These are phyloP conservation scores for Esperia sulphurella DNA, from an alignment of 2,888 invertebrate genomes.

Conservation along the genomic window DNA sequence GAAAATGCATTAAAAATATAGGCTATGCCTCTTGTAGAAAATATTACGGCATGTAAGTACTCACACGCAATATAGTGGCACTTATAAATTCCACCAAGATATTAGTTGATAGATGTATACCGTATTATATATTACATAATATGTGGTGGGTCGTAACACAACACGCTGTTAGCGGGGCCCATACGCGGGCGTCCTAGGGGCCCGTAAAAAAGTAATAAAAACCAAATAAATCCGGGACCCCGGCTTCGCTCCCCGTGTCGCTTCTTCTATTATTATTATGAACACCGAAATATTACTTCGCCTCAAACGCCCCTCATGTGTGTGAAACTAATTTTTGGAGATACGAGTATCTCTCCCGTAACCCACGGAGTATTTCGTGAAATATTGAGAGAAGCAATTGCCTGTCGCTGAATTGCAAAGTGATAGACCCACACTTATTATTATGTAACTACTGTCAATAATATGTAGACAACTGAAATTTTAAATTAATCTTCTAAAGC, in stretches of 20 bases:
- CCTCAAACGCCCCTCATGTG: constrained; percentile 20
- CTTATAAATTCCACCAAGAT: not conserved
- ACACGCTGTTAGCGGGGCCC: constrained; percentile 43
- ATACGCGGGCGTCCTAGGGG: constrained; percentile 41
- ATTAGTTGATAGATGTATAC: not conserved
- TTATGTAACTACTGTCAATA: too few species aligned
- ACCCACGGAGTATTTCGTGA: not conserved
- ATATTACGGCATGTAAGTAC: too few species aligned
- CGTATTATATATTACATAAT: constrained; percentile 4
- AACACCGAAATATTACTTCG: constrained; percentile 66
- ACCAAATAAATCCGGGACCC: constrained; percentile 66
- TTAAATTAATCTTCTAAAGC: too few species aligned
- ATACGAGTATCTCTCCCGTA: constrained; percentile 21
- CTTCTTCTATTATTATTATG: constrained; percentile 65
- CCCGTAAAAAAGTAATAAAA: constrained; percentile 78
- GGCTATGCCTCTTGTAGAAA: too few species aligned
- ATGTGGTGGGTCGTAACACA: constrained; percentile 41
- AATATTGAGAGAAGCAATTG: too few species aligned
- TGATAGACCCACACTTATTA: too few species aligned
- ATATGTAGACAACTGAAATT: too few species aligned
- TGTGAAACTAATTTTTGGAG: constrained; percentile 32
- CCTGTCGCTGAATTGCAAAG: too few species aligned
- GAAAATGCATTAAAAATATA: too few species aligned
- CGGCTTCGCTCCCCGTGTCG: constrained; percentile 44
- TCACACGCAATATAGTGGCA: not conserved